Evolutionary conservation across 2,113 vertebrate genomes (phyloP).

Genomic region (Apteryx owenii): DNA sequence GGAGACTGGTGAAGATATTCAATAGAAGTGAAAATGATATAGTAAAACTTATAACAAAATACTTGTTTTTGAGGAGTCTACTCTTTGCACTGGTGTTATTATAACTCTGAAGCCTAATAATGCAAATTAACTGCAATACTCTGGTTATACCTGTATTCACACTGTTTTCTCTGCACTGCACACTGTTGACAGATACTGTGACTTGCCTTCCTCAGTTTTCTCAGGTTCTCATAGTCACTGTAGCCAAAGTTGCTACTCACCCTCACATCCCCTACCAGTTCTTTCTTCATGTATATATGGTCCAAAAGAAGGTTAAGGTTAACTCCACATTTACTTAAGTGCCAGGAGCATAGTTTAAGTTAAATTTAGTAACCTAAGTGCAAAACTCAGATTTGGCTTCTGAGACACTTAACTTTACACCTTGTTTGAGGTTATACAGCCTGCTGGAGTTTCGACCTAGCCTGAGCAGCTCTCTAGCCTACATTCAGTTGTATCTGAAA

Average conservation of each 20-base stretch:
- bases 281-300: background rate
- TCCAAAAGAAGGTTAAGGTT: background rate
- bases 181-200: background rate
- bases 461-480: background rate
- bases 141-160: background rate
- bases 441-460: background rate
- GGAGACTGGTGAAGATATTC: background rate
- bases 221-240: background rate
- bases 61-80: background rate
- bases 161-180: background rate
- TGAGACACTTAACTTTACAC: background rate
- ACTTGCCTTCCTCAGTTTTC: background rate
- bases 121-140: background rate
- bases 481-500: background rate
- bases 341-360: background rate
- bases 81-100: background rate
- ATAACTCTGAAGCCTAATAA: background rate
- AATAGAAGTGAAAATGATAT: background rate
- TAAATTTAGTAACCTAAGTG: background rate
- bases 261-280: background rate
- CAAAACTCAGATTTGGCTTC: background rate
- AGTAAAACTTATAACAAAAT: background rate
- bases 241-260: background rate
- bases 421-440: rapidly evolving
- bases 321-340: background rate